Evolutionary conservation across 2,888 invertebrate species (phyloP).

Genomic region (Aproaerema taeniolella): DNA sequence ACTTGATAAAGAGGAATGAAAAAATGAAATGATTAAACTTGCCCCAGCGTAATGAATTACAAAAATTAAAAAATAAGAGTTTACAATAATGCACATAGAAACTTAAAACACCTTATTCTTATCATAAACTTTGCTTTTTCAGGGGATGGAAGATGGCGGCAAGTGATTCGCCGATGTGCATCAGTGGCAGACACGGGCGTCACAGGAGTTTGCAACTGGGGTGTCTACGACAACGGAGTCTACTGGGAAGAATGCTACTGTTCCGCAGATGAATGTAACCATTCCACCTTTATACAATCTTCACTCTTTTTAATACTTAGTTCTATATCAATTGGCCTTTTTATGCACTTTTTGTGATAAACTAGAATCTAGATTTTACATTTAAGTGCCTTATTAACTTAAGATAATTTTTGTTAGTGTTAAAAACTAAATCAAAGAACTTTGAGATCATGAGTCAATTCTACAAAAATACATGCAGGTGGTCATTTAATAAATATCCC

Average conservation of each 20-base stretch:
- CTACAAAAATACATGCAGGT: too few relatives aligned
- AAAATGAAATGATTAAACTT: too few relatives aligned
- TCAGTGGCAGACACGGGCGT: constrained; percentile 94
- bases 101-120: too few relatives aligned
- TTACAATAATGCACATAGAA: too few relatives aligned
- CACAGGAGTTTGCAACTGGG: constrained; percentile 98
- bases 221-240: constrained; percentile 94
- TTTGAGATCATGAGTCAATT: too few relatives aligned
- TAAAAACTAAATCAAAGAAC: too few relatives aligned
- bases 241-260: constrained; percentile 99
- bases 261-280: constrained; percentile 92
- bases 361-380: not conserved
- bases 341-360: constrained; percentile 4
- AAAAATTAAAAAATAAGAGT: too few relatives aligned
- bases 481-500: too few relatives aligned
- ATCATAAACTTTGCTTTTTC: constrained; percentile 27
- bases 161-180: constrained; percentile 92
- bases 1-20: too few relatives aligned
- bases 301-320: constrained; percentile 34
- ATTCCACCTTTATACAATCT: constrained; percentile 35
- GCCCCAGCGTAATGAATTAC: too few relatives aligned
- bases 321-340: constrained; percentile 19
- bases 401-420: too few relatives aligned
- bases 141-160: constrained; percentile 98
- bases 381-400: constrained; percentile 10